Base-by-base conservation (phyloP, 2,797 vertebrate species). In the Myotis planiceps region DNA sequence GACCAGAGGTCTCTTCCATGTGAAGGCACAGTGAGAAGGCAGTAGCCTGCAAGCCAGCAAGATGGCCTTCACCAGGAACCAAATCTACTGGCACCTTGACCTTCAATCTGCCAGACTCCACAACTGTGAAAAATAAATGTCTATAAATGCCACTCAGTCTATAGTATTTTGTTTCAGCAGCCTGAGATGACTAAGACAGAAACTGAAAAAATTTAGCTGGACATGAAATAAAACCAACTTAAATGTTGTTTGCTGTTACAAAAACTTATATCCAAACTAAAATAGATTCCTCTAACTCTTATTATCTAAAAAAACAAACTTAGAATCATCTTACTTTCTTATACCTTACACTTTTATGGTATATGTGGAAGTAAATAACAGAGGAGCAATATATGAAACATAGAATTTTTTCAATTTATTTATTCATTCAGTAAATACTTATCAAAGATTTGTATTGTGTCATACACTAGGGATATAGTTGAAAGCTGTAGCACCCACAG, bases 161-260 rank as follows among this genome's bases (percentile, higher is more conserved):
- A 34, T 0, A 13, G 21, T n/a, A 45, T 29, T 92, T 74, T 65
- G 16, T 66, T 81, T 75, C 0, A 72, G 92, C 29, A 66, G 45
- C 45, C 53, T 32, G 25, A 82, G 53, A 32, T 39, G 32, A 63
- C 79, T 49, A 49, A 91, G 58, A 71, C 34, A 78, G 15, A 94
- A 87, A 81, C 37, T 66, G 25, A 53, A 37, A 92, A 86, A 96
- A 90, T 55, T 68, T 39, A 90, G 34, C 66, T 72, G 8, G 29
- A 75, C 18, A 8, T 75, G 16, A 94, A 92, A 92, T 85, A 88
- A 80, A 94, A 94, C 18, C 80, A 90, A 76, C 19, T 83, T 37
- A 87, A 66, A 88, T 71, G 83, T 87, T 75, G 21, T 68, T 60
- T 94, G 21, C 45, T 83, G 39, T 60, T 79, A 66, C 6, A 86